Base-by-base conservation (phyloP, 2,113 vertebrate genomes). In the Cepphus grylle region DNA sequence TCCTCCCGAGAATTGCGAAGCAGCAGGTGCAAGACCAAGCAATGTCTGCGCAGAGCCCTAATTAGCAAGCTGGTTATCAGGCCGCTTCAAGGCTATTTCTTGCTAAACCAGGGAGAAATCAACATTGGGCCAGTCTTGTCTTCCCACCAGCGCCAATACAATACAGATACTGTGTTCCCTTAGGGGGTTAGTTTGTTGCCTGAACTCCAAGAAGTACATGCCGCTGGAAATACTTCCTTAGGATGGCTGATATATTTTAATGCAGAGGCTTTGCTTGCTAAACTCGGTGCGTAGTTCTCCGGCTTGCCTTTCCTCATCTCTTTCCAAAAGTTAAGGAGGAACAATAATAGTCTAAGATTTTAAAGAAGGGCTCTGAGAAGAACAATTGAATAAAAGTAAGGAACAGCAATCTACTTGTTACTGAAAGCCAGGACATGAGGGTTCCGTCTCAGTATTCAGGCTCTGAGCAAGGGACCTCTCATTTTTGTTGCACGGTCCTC, bases 1-100 rank as follows among this genome's bases (percentile, higher is more conserved):
- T n/a, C 47, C 65, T 94, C 40, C 30, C 2, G 8, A 36, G 42
- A 91, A 20, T 52, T 29, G 12, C 4, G 2, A 71, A 63, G 67
- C 45, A 95, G 95, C 96, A 98, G 96, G 96, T 97, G 95, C 96
- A 94, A n/a, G 65, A 58, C 12, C 49, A 34, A 86, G 79, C 45
- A 42, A 11, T 25, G 36, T 38, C 40, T 43, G 52, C 16, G 5
- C 72, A 62, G 20, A 58, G 43, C 43, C 84, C 90, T 73, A 87
- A 2, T 86, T 66, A 91, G 36, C 71, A 72, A 45, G 78, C 81
- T 30, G 47, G 52, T 93, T 88, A 56, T 85, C 56, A 69, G 70
- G 45, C 89, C 14, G 2, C 62, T 94, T 65, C 87, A 88, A 59
- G 77, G 49, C 38, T 67, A 12, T 69, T 86, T 63, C 84, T 79